Evolutionary conservation across 1,140 invertebrate genomes (phyloP), one percentile per base, ranked within the genome.

Genomic region (Telenomus remus): DNA sequence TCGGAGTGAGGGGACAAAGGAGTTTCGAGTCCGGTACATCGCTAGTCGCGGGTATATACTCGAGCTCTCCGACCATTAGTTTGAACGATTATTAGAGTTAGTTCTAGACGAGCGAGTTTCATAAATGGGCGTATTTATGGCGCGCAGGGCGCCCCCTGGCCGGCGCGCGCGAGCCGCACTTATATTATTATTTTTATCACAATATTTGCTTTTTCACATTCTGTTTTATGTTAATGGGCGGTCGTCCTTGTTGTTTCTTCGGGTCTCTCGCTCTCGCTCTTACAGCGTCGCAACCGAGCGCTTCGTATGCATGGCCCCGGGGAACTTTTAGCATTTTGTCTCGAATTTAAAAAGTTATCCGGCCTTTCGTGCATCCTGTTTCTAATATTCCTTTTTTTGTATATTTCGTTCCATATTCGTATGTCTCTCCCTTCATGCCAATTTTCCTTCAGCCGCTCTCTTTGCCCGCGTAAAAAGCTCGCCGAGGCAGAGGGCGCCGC

Each of bases 71-170:
- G 57, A 43, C 80, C 84, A 87, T 87, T 87, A 86, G 85, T 87
- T 86, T 82, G 76, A 86, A 87, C 85, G 86, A 86, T 88, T 87
- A 87, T 87, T 88, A 84, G 84, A 86, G 82, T 87, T 87, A 83
- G 85, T 86, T 87, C 85, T 85, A 79, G 80, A 77, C 80, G 86
- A 85, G 82, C 79, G 85, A 86, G 85, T 87, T 86, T 81, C 81
- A 84, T 84, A 85, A 87, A 86, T 83, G 84, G 82, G 65, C 76
- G 76, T 85, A 84, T 85, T 84, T 85, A 85, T 80, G 49, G 13
- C 44, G 51, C 56, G 37, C 53, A 35, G 11, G 51, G 43, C 7
- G 60, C 64, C 73, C 59, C 65, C 55, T 64, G 54, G 59, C 49
- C 69, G 63, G 43, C 44, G 15, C 51, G 47, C 43, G 34, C 37